phyloP scores from a whole-genome alignment of 2,797 vertebrate genomes.

The Notamacropus eugenii region DNA sequence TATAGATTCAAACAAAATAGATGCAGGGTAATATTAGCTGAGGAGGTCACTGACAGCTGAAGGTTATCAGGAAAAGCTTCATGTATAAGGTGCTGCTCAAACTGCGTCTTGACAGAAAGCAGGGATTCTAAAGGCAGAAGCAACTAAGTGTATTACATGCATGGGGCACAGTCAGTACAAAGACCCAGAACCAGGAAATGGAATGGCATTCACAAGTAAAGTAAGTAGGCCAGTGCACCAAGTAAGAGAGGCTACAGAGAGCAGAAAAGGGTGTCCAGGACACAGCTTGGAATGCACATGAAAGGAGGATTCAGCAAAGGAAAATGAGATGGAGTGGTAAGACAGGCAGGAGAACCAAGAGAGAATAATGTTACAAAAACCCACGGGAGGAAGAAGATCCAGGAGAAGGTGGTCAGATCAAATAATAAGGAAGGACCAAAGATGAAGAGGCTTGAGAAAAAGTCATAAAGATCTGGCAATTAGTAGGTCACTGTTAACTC shows the following conservation, averaged over 20 bases:
- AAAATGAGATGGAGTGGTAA: background rate
- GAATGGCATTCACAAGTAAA: background rate
- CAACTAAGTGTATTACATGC: background rate
- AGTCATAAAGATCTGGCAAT: background rate
- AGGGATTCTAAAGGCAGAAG: background rate
- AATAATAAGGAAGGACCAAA: background rate
- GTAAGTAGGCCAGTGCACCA: background rate
- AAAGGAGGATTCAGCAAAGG: background rate
- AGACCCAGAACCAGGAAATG: background rate
- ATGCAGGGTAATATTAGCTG: background rate
- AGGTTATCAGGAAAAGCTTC: background rate
- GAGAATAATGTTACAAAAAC: background rate
- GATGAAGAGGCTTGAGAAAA: background rate
- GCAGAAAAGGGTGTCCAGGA: background rate
- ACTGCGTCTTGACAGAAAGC: background rate
- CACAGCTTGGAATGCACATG: background rate
- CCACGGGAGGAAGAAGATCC: background rate
- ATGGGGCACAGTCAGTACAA: background rate
- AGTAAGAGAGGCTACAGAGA: background rate
- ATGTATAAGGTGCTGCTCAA: background rate
- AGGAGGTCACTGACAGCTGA: background rate
- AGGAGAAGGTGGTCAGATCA: background rate
- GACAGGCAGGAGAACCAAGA: background rate
- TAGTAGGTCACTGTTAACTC: background rate
- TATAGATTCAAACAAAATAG: background rate